A percentile compares a stretch with the other conserved stretches of the same genome.
phyloP scores from a whole-genome alignment of 2,888 invertebrate species.

The Drosophila histrio region DNA sequence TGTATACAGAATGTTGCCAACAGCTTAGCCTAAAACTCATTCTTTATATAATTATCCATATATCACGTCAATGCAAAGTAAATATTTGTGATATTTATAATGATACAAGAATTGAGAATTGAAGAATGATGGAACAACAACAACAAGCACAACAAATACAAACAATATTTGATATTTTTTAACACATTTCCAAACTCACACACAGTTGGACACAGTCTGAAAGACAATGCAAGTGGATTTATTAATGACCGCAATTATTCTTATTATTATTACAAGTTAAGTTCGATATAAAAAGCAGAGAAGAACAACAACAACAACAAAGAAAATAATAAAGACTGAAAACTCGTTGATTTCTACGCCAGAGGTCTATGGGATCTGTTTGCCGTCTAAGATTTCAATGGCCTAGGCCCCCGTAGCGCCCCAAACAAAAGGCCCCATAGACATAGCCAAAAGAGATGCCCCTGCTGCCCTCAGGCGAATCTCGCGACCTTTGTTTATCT shows the following conservation, averaged over 20 bases:
- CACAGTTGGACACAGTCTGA: slow-evolving; percentile 30
- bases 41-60: slow-evolving; percentile 73
- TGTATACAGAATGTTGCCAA: neutral
- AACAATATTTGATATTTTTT: slow-evolving; percentile 78
- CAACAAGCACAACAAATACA: slow-evolving; percentile 57
- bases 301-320: slow-evolving; percentile 35
- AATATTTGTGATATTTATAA: slow-evolving; percentile 69
- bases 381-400: slow-evolving; percentile 65
- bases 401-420: slow-evolving; percentile 61
- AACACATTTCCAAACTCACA: slow-evolving; percentile 62
- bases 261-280: slow-evolving; percentile 73
- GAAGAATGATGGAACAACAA: slow-evolving; percentile 40
- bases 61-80: slow-evolving; percentile 73
- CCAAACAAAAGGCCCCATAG: slow-evolving; percentile 62
- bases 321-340: slow-evolving; percentile 38
- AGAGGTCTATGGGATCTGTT: slow-evolving; percentile 47
- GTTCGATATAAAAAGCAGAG: slow-evolving; percentile 20
- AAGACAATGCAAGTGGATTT: slow-evolving; percentile 75
- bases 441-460: slow-evolving; percentile 32
- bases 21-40: slow-evolving; percentile 48
- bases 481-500: slow-evolving; percentile 37
- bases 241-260: slow-evolving; percentile 78
- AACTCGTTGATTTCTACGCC: slow-evolving; percentile 69
- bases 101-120: slow-evolving; percentile 36
- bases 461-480: slow-evolving; percentile 18